These are phyloP conservation scores for Macrotis lagotis DNA, from an alignment of 2,113 vertebrate species.

Conservation along the genomic window DNA sequence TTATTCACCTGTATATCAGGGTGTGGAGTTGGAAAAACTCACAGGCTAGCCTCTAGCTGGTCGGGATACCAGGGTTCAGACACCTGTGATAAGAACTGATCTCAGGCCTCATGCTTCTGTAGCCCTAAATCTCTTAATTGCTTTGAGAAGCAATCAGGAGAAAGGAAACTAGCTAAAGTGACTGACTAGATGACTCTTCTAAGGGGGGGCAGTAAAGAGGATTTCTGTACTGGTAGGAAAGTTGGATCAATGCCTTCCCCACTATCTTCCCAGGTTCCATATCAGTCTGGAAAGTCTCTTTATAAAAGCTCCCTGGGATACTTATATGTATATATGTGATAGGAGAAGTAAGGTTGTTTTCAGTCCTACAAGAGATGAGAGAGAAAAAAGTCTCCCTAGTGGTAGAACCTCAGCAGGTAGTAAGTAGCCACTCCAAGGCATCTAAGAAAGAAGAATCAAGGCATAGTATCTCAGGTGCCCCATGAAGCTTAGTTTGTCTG, in stretches of 20 bases:
- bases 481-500: conserved; percentile 1
- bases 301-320: neutral
- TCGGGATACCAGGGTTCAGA: neutral
- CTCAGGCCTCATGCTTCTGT: neutral
- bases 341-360: neutral
- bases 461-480: conserved; percentile 42
- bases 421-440: neutral
- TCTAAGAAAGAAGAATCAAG: neutral
- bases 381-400: neutral
- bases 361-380: neutral
- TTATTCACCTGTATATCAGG: neutral
- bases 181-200: neutral
- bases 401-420: neutral
- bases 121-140: neutral
- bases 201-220: neutral
- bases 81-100: neutral
- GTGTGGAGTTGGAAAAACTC: neutral
- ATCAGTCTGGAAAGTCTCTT: neutral
- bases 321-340: neutral
- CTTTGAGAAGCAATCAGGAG: neutral
- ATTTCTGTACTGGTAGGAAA: neutral
- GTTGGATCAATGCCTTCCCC: neutral
- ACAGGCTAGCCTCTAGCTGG: neutral
- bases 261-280: neutral
- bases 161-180: neutral